phyloP scores from a whole-genome alignment of 2,888 invertebrate genomes.

The Amphipoea oculea region DNA sequence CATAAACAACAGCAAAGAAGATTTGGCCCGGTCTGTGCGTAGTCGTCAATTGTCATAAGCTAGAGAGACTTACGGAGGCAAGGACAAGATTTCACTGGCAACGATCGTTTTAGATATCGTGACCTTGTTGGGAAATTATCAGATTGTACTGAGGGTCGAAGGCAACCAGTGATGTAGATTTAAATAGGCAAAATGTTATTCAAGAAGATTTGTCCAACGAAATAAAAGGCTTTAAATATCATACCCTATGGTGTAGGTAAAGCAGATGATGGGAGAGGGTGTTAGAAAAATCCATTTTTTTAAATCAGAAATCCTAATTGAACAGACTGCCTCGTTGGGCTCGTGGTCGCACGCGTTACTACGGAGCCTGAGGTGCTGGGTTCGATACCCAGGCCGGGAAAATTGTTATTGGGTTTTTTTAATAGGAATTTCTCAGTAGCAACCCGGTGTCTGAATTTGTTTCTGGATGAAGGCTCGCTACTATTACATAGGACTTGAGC shows the following conservation, averaged over 20 bases:
- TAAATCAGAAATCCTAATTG: no score
- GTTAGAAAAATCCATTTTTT: not conserved
- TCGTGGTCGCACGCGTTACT: no score
- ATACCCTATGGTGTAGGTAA: not conserved
- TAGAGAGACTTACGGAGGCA: not conserved
- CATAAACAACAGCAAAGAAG: not conserved
- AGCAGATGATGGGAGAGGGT: no score
- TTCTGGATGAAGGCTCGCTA: not conserved
- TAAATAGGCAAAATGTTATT: no score
- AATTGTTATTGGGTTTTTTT: no score
- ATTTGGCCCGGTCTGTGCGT: not conserved
- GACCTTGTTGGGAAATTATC: not conserved
- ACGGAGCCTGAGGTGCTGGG: no score
- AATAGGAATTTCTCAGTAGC: no score
- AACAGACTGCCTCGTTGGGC: not conserved
- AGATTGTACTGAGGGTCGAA: not conserved
- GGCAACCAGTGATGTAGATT: no score
- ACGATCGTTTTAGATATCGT: not conserved
- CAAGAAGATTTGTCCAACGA: no score
- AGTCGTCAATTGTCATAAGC: not conserved
- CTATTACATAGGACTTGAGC: not conserved
- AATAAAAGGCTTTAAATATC: not conserved
- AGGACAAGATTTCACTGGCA: not conserved
- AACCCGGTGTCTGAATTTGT: no score
- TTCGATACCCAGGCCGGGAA: no score